Base-by-base conservation (phyloP, 2,113 vertebrate species). In the Otus sunia region DNA sequence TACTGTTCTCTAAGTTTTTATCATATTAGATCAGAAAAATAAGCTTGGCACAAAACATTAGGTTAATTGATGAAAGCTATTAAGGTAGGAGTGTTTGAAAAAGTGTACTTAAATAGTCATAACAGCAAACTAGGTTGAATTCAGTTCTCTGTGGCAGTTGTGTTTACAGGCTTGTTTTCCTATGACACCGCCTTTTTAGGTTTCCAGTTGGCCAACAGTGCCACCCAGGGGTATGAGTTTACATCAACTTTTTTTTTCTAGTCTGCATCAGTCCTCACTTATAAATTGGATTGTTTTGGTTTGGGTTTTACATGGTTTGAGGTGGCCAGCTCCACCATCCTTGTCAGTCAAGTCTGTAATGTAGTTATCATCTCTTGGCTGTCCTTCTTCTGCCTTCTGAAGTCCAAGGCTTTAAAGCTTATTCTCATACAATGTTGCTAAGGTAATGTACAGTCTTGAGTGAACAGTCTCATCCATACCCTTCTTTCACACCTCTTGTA, bases 161-260 rank as follows among this genome's bases (percentile, higher is more conserved):
- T 63, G 18, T 63, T 86, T 52, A 11, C 16, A 3, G 27, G 20
- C 41, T 37, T 10, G 4, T 76, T 94, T 84, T 71, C 18, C 58
- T 89, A n/a, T 0, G 1, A 11, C 37, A 11, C 8, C 1, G 3
- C 8, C 15, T 78, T 62, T 62, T 58, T 27, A 55, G n/a, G 32
- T 82, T 93, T 97, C 49, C 87, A 86, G 21, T 63, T 83, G 81
- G 47, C 92, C 95, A 95, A 14, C 88, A 97, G 93, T 97, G 96
- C 97, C 98, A 98, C 90, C 97, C 88, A 97, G 95, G 90, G 98
- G 97, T 56, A 68, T 7, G 29, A 71, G 22, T 50, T 58, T 91
- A 26, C 73, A 87, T 73, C 0, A 41, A 1, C 86, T 78, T 36
- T 68, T 41, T 90, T 87, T 74, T 43, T 13, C 63, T 77, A 6